Base-by-base conservation (phyloP, 2,888 invertebrate genomes). In the Aphidius colemani region DNA sequence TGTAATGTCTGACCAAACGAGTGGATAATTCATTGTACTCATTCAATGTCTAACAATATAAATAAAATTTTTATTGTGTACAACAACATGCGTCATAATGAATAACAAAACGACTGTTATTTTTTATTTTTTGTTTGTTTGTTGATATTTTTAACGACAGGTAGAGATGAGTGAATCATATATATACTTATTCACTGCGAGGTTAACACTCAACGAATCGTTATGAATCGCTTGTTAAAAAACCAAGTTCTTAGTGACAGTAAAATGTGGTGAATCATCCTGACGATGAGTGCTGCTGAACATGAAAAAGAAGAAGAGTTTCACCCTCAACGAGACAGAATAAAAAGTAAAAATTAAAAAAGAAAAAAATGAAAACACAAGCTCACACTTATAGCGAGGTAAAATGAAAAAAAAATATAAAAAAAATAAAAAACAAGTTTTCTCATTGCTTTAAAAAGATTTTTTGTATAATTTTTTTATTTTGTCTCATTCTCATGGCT, bases 141-240 rank as follows among this genome's bases (percentile, higher is more conserved):
- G 3, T 30, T 30, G 30, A 30, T 39, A 18, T 41, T 40, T 39
- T 9, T 74, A 73, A 73, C 73, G 66, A 69, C 67, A 68, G 66
- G 70, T 68, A 65, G 69, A 67, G 73, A 74, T 74, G 74, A 73
- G 75, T 74, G 73, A 71, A 67, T 76, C 74, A 30, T 30, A 30
- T 30, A 73, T 74, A 30, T 30, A 73, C 75, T 76, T 72, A 72
- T 73, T 70, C 51, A 51, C 45, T 53, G 63, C 30, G 74, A 74
- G 73, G 74, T 75, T 75, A 56, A 72, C 72, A 72, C 67, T 63
- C 66, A 64, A 69, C 71, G 69, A 71, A 73, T 73, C 71, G 72
- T 74, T 74, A 73, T 72, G 71, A 72, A 73, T 73, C 71, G 73
- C 70, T 72, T 73, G 73, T 74, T 71, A 71, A 72, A 71, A 30